A percentile compares a stretch with the other conserved stretches of the same genome.
phyloP scores from a whole-genome alignment of 2,797 vertebrate species.

The Phoeniculus purpureus region DNA sequence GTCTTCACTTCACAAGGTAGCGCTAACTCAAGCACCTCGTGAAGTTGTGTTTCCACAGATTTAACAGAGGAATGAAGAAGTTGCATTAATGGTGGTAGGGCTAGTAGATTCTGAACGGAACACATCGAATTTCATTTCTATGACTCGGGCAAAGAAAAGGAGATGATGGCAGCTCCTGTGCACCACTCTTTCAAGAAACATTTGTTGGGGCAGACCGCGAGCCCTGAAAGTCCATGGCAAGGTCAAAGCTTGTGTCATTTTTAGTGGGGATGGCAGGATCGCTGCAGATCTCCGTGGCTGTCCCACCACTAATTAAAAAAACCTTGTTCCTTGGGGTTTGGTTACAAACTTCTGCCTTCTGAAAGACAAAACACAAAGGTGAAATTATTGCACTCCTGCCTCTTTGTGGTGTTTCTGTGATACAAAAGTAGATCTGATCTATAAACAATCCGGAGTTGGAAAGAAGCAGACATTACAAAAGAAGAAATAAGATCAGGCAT shows the following conservation, averaged over 20 bases:
- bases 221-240: not conserved
- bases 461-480: not conserved
- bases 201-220: not conserved
- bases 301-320: not conserved
- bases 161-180: not conserved
- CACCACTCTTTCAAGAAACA: not conserved
- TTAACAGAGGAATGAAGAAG: not conserved
- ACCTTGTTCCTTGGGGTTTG: not conserved
- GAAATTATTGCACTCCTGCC: not conserved
- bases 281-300: not conserved
- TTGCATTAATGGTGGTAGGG: not conserved
- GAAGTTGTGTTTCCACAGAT: not conserved
- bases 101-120: not conserved
- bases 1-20: not conserved
- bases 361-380: not conserved
- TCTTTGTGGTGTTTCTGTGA: not conserved
- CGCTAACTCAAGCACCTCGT: not conserved
- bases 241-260: not conserved
- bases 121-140: not conserved
- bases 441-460: not conserved
- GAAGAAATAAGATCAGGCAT: not conserved
- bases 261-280: not conserved
- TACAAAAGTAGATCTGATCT: not conserved
- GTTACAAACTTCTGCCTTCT: not conserved
- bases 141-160: not conserved